These are phyloP conservation scores for Papilio elwesi DNA, from an alignment of 2,888 invertebrate species.

Conservation along the genomic window DNA sequence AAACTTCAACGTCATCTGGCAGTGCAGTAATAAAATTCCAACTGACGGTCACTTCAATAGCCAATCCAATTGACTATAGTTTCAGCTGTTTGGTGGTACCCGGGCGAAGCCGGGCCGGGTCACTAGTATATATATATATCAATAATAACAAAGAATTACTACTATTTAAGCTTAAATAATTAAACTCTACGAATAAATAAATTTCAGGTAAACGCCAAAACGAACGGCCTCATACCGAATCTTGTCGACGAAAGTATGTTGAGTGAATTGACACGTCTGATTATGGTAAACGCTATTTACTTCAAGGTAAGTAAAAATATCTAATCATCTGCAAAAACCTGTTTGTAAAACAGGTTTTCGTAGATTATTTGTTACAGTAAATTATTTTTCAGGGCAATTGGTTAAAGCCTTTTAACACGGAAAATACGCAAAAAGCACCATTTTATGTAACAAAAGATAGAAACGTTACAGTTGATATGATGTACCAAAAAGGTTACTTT, in stretches of 20 bases:
- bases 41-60: too few relatives aligned
- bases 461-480: conserved; percentile 46
- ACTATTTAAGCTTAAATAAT: background rate
- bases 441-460: conserved; percentile 48
- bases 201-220: conserved; percentile 55
- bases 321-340: too few relatives aligned
- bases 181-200: background rate
- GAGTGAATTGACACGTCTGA: conserved; percentile 49
- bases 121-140: too few relatives aligned
- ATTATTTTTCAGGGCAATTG: conserved; percentile 51
- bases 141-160: too few relatives aligned
- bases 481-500: conserved; percentile 49
- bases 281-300: conserved; percentile 60
- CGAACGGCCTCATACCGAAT: conserved; percentile 56
- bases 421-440: conserved; percentile 45
- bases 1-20: too few relatives aligned
- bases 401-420: conserved; percentile 48
- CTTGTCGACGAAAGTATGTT: conserved; percentile 52
- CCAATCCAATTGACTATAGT: too few relatives aligned
- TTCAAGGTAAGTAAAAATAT: conserved; percentile 48
- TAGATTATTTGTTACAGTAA: background rate
- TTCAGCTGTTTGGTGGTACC: too few relatives aligned
- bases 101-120: too few relatives aligned
- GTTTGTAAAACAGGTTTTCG: background rate
- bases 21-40: too few relatives aligned